Percentiles rank a stretch among this genome's conserved stretches.
Evolutionary conservation across 2,888 invertebrate species (phyloP).

Genomic region (Cantharis rufa): DNA sequence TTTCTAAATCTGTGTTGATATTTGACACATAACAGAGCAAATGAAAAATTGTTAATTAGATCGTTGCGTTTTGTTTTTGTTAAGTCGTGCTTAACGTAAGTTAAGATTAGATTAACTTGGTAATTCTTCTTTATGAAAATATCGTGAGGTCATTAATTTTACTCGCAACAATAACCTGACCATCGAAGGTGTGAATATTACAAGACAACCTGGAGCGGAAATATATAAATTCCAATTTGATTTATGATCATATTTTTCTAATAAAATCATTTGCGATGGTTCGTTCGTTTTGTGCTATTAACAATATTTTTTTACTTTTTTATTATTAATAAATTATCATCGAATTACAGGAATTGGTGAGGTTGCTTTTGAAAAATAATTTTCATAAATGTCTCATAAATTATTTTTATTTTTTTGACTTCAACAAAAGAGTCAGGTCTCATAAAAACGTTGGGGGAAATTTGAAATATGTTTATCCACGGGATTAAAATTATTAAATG

Average conservation of each 20-base stretch:
- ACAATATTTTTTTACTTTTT: not conserved
- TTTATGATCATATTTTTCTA: slow-evolving; percentile 17
- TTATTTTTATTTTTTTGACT: not conserved
- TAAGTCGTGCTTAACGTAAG: not conserved
- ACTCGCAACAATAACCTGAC: slow-evolving; percentile 6
- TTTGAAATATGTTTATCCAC: not conserved
- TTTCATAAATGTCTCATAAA: not conserved
- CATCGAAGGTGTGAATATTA: slow-evolving; percentile 9
- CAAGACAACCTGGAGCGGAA: slow-evolving; percentile 12
- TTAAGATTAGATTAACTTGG: not conserved
- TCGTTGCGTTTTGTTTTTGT: not conserved
- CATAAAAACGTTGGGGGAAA: not conserved
- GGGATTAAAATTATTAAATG: not conserved
- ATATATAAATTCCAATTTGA: slow-evolving; percentile 21
- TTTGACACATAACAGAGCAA: not conserved
- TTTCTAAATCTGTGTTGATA: not conserved
- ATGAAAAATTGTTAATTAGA: not conserved
- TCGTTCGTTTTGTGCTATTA: not conserved
- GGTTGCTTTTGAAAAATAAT: not conserved
- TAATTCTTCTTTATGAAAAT: slow-evolving; percentile 1
- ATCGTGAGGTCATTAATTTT: slow-evolving; percentile 9
- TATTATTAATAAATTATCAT: not conserved
- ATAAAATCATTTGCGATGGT: slow-evolving; percentile 15
- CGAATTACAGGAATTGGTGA: not conserved
- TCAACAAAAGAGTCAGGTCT: not conserved